phyloP scores from a whole-genome alignment of 2,888 invertebrate species.

The Listrodromus nycthemerus region DNA sequence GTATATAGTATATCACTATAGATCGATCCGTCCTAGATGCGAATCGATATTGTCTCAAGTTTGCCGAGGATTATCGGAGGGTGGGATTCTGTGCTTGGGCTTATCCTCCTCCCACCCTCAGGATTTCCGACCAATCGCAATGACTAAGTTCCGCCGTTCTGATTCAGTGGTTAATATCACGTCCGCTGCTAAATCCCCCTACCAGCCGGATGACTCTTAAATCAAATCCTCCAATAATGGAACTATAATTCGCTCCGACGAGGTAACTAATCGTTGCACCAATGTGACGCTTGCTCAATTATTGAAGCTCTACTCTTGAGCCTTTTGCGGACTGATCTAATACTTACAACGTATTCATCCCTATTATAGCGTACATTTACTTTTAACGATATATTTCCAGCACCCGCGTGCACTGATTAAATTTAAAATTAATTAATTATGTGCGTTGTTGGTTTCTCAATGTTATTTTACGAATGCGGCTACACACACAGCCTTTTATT shows the following conservation, averaged over 20 bases:
- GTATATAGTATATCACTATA: conserved; percentile 46
- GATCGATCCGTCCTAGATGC: conserved; percentile 64
- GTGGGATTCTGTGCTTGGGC: conserved; percentile 31
- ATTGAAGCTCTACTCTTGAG: background rate
- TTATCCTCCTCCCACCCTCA: conserved; percentile 45
- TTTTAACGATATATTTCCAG: too few relatives aligned
- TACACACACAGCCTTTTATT: background rate
- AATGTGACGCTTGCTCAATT: background rate
- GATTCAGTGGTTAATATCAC: conserved; percentile 62
- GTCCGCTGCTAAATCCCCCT: conserved; percentile 41
- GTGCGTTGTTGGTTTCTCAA: too few relatives aligned
- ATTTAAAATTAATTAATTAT: too few relatives aligned
- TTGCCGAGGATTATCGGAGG: conserved; percentile 64
- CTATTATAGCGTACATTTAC: too few relatives aligned
- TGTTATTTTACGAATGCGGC: background rate
- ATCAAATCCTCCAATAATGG: conserved; percentile 47
- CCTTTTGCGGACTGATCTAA: background rate
- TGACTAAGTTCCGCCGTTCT: conserved; percentile 65
- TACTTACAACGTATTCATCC: background rate
- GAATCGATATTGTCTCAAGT: conserved; percentile 69
- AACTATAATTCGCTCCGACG: conserved; percentile 12
- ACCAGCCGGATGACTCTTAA: conserved; percentile 47
- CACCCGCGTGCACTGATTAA: too few relatives aligned
- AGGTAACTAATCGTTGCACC: background rate
- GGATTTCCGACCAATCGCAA: conserved; percentile 66